phyloP scores from a whole-genome alignment of 2,113 vertebrate species.

The Pachyramphus minor region DNA sequence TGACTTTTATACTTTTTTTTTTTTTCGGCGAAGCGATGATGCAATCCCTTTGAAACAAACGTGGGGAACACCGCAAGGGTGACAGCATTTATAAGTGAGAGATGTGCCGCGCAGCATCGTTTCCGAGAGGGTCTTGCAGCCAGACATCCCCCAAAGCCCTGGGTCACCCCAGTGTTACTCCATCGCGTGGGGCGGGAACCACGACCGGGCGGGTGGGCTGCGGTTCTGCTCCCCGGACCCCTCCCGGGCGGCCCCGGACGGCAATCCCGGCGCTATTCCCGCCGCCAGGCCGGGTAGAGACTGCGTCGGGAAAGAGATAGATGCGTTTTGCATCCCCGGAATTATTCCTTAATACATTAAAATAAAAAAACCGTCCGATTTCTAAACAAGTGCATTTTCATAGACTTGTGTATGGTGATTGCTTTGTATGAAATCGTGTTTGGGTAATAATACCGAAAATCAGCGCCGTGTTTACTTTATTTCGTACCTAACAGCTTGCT shows the following conservation, averaged over 20 bases:
- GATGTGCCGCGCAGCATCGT: not conserved
- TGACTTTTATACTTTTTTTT: not conserved
- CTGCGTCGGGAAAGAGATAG: not conserved
- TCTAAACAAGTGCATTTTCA: slow-evolving; percentile 60
- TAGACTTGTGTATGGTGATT: slow-evolving; percentile 66
- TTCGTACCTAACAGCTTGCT: slow-evolving; percentile 50
- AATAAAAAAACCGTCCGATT: not conserved
- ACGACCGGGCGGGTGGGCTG: not conserved
- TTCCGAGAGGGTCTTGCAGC: not conserved
- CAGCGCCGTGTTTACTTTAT: slow-evolving; percentile 63
- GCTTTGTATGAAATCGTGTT: slow-evolving; percentile 76
- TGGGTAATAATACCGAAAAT: slow-evolving; percentile 73
- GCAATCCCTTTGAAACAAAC: slow-evolving; percentile 51
- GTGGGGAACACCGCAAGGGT: not conserved
- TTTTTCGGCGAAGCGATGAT: not conserved
- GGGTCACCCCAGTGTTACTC: rapidly evolving
- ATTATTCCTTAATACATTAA: slow-evolving; percentile 51
- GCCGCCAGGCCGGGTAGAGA: not conserved
- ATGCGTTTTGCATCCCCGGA: not conserved
- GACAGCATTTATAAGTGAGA: not conserved
- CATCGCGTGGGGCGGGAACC: not conserved
- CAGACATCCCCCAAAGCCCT: rapidly evolving
- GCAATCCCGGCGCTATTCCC: not conserved
- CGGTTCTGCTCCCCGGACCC: not conserved
- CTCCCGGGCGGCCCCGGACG: not conserved